Evolutionary conservation across 2,113 vertebrate genomes (phyloP).

Genomic region (Strigops habroptila): DNA sequence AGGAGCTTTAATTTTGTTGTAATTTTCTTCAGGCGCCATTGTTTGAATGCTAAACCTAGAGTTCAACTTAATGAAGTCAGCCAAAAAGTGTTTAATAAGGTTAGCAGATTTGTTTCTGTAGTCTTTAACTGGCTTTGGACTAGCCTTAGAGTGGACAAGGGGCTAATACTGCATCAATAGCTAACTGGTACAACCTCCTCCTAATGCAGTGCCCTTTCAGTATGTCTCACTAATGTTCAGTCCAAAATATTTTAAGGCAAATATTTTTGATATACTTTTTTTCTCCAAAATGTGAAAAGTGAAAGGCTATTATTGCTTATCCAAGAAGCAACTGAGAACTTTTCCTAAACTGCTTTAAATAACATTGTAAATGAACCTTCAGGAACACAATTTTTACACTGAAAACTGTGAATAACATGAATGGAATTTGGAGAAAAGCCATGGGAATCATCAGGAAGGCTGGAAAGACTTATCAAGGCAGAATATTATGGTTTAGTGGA

Average conservation of each 20-base stretch:
- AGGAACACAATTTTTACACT: neutral
- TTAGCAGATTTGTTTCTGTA: neutral
- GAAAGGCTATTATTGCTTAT: neutral
- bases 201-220: neutral
- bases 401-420: neutral
- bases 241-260: neutral
- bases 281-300: neutral
- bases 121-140: neutral
- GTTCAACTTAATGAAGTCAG: neutral
- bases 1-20: neutral
- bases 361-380: neutral
- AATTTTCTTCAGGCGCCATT: neutral
- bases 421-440: neutral
- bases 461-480: neutral
- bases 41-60: neutral
- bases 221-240: neutral
- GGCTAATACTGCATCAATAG: neutral
- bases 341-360: neutral
- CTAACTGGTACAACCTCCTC: neutral
- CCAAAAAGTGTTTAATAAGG: neutral
- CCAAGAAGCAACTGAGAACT: neutral
- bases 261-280: neutral
- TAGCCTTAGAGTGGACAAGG: neutral
- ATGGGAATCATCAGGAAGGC: neutral
- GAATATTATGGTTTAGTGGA: neutral